Evolutionary conservation across 2,113 vertebrate genomes (phyloP).

Genomic region (Paramormyrops kingsleyae): DNA sequence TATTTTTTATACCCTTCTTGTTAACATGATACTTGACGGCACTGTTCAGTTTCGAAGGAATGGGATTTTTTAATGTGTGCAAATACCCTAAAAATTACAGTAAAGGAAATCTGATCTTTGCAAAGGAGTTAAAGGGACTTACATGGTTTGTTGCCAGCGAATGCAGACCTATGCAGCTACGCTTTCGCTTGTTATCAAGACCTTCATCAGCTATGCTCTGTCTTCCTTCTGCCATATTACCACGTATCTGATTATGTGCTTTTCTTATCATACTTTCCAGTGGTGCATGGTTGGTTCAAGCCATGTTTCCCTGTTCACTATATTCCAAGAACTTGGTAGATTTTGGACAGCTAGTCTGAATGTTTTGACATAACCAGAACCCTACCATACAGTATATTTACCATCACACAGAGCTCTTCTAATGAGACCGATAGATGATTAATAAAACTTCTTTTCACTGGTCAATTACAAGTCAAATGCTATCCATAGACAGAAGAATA

Average conservation of each 20-base stretch:
- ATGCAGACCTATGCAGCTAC: neutral
- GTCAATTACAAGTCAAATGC: neutral
- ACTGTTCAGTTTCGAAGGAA: neutral
- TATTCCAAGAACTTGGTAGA: neutral
- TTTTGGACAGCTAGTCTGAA: neutral
- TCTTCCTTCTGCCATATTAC: neutral
- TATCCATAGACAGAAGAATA: neutral
- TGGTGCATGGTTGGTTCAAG: neutral
- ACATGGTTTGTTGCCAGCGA: neutral
- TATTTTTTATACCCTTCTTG: neutral
- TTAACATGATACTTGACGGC: neutral
- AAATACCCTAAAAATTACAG: neutral
- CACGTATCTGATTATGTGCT: neutral
- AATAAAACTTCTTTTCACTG: neutral
- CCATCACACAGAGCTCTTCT: neutral
- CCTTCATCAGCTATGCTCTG: neutral
- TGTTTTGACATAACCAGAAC: neutral
- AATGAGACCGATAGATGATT: neutral
- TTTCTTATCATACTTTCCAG: neutral
- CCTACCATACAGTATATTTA: neutral
- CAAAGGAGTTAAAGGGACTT: neutral
- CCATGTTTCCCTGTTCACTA: neutral
- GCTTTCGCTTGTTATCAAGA: neutral
- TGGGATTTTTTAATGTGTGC: neutral
- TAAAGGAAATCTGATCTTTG: neutral